Evolutionary conservation across 1,140 invertebrate species (phyloP), one percentile per base, ranked within the genome.

Genomic region (Coelopa frigida): DNA sequence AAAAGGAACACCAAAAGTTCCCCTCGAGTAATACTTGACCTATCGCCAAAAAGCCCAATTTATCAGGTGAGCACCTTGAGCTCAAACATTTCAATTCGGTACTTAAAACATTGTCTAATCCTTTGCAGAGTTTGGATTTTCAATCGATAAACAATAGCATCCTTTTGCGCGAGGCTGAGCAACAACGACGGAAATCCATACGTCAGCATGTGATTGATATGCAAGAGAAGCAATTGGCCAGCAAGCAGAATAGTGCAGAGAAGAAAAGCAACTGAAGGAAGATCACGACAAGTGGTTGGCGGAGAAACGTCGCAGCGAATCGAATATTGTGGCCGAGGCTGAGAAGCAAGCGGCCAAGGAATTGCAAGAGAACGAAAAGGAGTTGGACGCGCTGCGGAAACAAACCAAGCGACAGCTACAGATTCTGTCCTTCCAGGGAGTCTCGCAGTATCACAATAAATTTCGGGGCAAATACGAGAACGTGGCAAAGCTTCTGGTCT

Each of bases 401-500:
- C 49, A 53, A 31, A 61, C 50, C 2, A 50, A 63, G 22, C 54
- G 48, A 18, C 57, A 60, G 24, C 36, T 67, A n/a, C 52, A 64
- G 18, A 24, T 53, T 12, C 48, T 67, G 3, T 53, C 52, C 0
- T 40, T 67, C 14, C 56, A 67, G 17, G 60, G 54, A 4, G 50
- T 64, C 5, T 49, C 59, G 0, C 52, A 59, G 14, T 67, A 55
- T 23, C 60, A 64, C 26, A 31, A 36, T 6, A 48, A 58, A 12
- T 67, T 67, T 15, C 49, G 51, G 11, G 17, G 32, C 7, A 58
- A 57, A 46, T 67, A 60, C 26, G 63, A 67, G 36, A 38, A 22
- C 5, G 52, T 67, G 3, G 48, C 53, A 0, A 54, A 57, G 27
- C 22, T 61, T 26, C 42, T 67, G 1, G 49, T 60, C 12, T 48